A percentile compares a stretch with the other conserved stretches of the same genome.
Evolutionary conservation across 2,888 invertebrate species (phyloP).

Genomic region (Zonitis immaculata): DNA sequence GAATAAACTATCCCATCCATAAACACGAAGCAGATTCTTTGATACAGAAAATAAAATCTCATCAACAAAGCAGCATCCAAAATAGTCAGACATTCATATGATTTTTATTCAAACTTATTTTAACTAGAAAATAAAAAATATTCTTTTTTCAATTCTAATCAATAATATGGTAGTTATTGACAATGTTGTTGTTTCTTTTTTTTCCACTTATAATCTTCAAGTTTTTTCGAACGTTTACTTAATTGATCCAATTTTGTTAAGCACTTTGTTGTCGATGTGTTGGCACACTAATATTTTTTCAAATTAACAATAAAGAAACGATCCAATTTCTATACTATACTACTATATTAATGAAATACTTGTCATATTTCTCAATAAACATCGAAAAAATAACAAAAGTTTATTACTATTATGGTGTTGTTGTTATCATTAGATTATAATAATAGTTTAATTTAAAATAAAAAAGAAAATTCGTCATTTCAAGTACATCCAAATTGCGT

Average conservation of each 20-base stretch:
- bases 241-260: background rate
- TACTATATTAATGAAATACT: background rate
- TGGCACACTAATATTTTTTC: background rate
- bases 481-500: slow-evolving; percentile 13
- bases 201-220: too few relatives aligned
- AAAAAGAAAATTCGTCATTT: slow-evolving; percentile 9
- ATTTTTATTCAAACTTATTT: background rate
- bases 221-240: background rate
- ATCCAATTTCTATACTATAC: background rate
- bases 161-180: background rate
- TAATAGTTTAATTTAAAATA: background rate
- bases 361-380: background rate
- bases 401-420: too few relatives aligned
- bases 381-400: background rate
- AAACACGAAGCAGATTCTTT: slow-evolving; percentile 11
- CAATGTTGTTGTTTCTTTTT: too few relatives aligned
- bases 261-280: background rate
- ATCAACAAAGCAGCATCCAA: background rate
- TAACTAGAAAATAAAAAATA: background rate
- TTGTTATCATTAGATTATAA: background rate
- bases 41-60: slow-evolving; percentile 4
- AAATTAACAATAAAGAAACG: background rate
- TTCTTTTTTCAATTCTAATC: background rate
- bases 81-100: background rate
- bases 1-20: slow-evolving; percentile 16